Percentiles rank a stretch among this genome's conserved stretches.
phyloP scores from a whole-genome alignment of 2,797 vertebrate species.

The Pachyuromys duprasi region DNA sequence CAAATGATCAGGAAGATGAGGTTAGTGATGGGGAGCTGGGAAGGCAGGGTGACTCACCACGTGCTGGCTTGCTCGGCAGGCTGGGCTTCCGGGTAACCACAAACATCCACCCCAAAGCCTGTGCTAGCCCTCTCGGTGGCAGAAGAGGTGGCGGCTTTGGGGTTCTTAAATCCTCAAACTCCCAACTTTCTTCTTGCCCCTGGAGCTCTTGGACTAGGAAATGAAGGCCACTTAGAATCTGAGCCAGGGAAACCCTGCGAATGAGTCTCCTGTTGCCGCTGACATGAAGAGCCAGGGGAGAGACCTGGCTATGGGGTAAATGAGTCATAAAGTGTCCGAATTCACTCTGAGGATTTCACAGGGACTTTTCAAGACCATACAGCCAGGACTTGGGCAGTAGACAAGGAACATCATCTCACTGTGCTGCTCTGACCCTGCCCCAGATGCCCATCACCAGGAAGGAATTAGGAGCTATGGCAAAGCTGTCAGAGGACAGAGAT shows the following conservation, averaged over 20 bases:
- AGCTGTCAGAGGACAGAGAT: neutral
- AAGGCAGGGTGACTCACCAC: neutral
- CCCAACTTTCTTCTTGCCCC: neutral
- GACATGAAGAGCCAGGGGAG: neutral
- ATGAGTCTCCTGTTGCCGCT: neutral
- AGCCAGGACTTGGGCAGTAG: neutral
- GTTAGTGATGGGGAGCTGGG: slow-evolving; percentile 40
- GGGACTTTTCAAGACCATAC: neutral
- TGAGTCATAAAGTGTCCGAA: neutral
- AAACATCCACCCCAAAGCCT: neutral
- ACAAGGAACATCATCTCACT: no score
- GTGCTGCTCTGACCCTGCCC: neutral
- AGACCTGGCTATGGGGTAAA: neutral
- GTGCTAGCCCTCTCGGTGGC: neutral
- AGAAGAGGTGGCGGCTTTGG: neutral
- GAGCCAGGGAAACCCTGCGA: neutral
- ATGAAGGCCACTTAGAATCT: neutral
- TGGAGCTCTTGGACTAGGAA: neutral
- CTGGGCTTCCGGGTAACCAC: slow-evolving; percentile 62
- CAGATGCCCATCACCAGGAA: neutral
- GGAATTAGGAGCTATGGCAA: neutral
- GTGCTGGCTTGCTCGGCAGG: neutral
- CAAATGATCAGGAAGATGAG: slow-evolving; percentile 26
- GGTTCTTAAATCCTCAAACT: neutral
- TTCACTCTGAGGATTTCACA: neutral